phyloP scores from a whole-genome alignment of 1,140 invertebrate species.

The Tigriopus japonicus region DNA sequence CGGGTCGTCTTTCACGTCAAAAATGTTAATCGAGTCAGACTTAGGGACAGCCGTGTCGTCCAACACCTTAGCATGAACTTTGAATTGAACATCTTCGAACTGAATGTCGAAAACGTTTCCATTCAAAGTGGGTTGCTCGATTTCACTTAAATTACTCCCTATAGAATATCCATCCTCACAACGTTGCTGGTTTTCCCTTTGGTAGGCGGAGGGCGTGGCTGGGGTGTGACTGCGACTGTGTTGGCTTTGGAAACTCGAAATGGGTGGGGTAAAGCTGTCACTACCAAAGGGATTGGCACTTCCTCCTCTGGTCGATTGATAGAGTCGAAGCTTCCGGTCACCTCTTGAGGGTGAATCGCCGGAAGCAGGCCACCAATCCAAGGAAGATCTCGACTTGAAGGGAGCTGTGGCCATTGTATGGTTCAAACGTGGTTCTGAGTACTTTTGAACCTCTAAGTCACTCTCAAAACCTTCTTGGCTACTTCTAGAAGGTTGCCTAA shows the following conservation, averaged over 20 bases:
- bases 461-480: too few species aligned
- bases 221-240: neutral
- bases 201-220: neutral
- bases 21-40: slow-evolving; percentile 15
- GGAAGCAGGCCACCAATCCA: too few species aligned
- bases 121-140: neutral
- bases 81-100: neutral
- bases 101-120: neutral
- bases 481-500: too few species aligned
- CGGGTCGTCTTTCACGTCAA: slow-evolving; percentile 5
- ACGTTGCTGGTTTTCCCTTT: neutral
- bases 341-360: too few species aligned
- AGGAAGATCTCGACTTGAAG: too few species aligned
- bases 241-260: neutral
- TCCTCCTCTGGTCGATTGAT: too few species aligned
- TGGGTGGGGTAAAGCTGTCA: neutral
- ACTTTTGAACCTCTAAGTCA: too few species aligned
- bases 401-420: too few species aligned
- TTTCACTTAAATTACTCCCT: neutral
- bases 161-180: too few species aligned
- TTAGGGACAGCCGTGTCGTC: neutral
- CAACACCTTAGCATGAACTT: neutral
- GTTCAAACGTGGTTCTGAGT: too few species aligned
- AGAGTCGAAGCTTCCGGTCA: too few species aligned
- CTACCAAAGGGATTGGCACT: neutral